Percentiles rank a stretch among this genome's conserved stretches.
Evolutionary conservation across 1,140 invertebrate species (phyloP).

Genomic region (Phocides pigmalion): DNA sequence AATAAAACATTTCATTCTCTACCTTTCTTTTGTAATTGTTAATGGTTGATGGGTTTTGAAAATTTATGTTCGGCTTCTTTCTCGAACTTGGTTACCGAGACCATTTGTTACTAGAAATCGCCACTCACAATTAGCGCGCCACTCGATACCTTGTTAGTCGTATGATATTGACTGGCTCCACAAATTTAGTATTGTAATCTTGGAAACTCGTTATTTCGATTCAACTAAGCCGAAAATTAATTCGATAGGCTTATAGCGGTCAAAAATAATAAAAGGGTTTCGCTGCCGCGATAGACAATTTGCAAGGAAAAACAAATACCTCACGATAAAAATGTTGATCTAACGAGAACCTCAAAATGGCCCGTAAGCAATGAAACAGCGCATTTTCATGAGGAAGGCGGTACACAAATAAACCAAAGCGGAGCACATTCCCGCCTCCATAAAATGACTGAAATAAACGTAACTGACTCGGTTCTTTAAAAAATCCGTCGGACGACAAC

Average conservation of each 20-base stretch:
- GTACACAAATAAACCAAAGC: conserved; percentile 76
- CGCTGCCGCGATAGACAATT: conserved; percentile 52
- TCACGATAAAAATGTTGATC: conserved; percentile 68
- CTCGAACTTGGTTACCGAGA: conserved; percentile 49
- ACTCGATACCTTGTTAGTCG: not conserved
- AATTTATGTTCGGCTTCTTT: conserved; percentile 73
- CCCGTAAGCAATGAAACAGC: conserved; percentile 77
- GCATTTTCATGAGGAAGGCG: conserved; percentile 77
- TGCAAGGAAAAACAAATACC: conserved; percentile 62
- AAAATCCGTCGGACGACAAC: conserved; percentile 71
- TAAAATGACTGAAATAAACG: conserved; percentile 78
- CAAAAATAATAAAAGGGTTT: conserved; percentile 50
- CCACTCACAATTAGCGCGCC: conserved; percentile 42
- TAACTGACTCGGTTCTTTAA: conserved; percentile 71
- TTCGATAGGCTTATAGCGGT: conserved; percentile 20
- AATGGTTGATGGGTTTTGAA: conserved; percentile 80
- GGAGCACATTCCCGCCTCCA: conserved; percentile 73
- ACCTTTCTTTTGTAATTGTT: conserved; percentile 82
- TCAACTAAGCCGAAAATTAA: not conserved
- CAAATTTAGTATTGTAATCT: too few species aligned
- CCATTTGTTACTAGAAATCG: conserved; percentile 60
- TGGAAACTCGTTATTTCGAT: not conserved
- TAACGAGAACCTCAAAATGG: conserved; percentile 73
- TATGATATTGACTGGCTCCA: not conserved
- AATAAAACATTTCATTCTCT: conserved; percentile 84